Conservation (phyloP, 2,888 invertebrate species). For the Agonum fuliginosum region DNA sequence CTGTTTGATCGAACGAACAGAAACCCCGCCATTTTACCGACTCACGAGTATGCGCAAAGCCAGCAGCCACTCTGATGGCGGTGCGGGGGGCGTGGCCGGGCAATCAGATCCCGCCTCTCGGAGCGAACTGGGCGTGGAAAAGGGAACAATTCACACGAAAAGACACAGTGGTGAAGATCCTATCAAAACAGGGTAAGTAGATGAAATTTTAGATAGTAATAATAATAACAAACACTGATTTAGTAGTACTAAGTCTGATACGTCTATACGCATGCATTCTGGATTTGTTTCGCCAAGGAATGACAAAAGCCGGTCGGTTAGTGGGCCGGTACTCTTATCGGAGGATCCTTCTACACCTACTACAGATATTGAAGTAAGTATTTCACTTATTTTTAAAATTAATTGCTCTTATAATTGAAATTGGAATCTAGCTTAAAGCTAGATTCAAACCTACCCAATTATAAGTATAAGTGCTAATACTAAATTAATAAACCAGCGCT, state of each 20-base stretch:
- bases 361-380: conserved; percentile 69
- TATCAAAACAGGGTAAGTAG: conserved; percentile 80
- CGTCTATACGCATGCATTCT: conserved; percentile 76
- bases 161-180: conserved; percentile 93
- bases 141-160: conserved; percentile 97
- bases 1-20: conserved; percentile 96
- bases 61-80: conserved; percentile 86
- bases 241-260: conserved; percentile 79
- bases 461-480: no score
- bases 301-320: conserved; percentile 79
- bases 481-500: no score
- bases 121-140: conserved; percentile 82
- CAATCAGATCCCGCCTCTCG: conserved; percentile 73
- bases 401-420: not conserved
- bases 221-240: conserved; percentile 3
- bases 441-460: no score
- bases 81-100: conserved; percentile 73
- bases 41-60: conserved; percentile 94
- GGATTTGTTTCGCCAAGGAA: conserved; percentile 77
- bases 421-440: no score
- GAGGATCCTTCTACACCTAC: conserved; percentile 74
- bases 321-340: conserved; percentile 74
- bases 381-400: conserved; percentile 56
- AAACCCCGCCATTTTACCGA: conserved; percentile 98
- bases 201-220: not conserved